phyloP scores from a whole-genome alignment of 2,113 vertebrate genomes.

The Tyrannus savana region DNA sequence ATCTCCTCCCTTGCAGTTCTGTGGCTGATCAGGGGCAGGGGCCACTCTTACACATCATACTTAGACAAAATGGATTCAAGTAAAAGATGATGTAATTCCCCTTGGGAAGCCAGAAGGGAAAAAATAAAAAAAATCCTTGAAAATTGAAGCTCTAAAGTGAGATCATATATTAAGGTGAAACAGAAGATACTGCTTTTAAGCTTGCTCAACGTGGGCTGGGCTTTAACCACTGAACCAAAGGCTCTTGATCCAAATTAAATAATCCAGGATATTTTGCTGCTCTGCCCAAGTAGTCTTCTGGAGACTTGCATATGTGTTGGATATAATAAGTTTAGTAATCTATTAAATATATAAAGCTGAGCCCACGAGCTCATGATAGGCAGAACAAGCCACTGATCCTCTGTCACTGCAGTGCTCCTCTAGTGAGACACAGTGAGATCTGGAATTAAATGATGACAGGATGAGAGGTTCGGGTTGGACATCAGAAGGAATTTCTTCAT shows the following conservation, averaged over 20 bases:
- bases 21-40: background rate
- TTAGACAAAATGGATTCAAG: background rate
- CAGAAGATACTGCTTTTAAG: background rate
- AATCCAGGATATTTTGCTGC: rapidly evolving
- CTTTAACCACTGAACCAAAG: background rate
- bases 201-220: rapidly evolving
- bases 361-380: background rate
- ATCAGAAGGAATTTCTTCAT: background rate
- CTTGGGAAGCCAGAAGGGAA: background rate
- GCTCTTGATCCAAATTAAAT: background rate
- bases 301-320: rapidly evolving
- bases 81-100: background rate
- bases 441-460: background rate
- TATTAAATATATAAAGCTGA: background rate
- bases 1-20: background rate
- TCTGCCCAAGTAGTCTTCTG: background rate
- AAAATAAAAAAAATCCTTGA: too few species aligned
- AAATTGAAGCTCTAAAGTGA: background rate
- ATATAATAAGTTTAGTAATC: background rate
- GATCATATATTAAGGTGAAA: background rate
- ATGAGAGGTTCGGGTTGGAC: background rate
- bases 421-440: background rate
- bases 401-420: background rate
- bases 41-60: background rate
- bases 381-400: background rate